Percentiles rank a stretch among this genome's conserved stretches.
Evolutionary conservation across 2,797 vertebrate genomes (phyloP).

Genomic region (Lacerta agilis): DNA sequence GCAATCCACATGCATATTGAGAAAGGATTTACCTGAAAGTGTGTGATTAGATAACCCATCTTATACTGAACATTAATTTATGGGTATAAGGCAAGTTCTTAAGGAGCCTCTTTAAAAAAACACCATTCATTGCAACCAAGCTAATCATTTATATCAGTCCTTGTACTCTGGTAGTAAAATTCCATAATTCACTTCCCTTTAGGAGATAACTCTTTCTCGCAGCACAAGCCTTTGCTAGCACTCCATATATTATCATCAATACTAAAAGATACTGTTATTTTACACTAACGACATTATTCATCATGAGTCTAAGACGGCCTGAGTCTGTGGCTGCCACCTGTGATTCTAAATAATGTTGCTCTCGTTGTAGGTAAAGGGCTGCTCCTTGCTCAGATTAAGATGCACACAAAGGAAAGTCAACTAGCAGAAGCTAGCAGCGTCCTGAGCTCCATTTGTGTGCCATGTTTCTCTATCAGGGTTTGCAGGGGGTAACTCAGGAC

Average conservation of each 20-base stretch:
- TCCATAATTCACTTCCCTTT: constrained; percentile 64
- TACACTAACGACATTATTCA: constrained; percentile 59
- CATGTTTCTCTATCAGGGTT: not conserved
- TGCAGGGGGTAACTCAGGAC: not conserved
- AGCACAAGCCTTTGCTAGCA: constrained; percentile 50
- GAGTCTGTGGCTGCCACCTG: constrained; percentile 46
- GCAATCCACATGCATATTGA: constrained; percentile 63
- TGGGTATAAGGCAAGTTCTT: constrained; percentile 71
- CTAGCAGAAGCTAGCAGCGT: not conserved
- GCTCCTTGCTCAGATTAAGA: not conserved
- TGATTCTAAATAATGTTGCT: constrained; percentile 57
- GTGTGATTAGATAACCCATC: constrained; percentile 64
- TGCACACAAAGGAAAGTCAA: not conserved
- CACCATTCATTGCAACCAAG: constrained; percentile 62
- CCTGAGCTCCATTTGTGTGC: not conserved
- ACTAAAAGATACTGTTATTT: constrained; percentile 68
- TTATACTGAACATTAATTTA: constrained; percentile 74
- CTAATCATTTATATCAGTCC: constrained; percentile 66
- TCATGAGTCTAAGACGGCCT: constrained; percentile 52
- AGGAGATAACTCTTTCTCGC: constrained; percentile 62
- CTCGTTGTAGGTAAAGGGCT: constrained; percentile 2
- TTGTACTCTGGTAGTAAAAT: constrained; percentile 72
- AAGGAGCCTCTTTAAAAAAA: constrained; percentile 62
- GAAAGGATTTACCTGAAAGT: constrained; percentile 66
- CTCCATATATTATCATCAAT: constrained; percentile 65